These are phyloP conservation scores for Peromyscus californicus DNA, from an alignment of 2,113 vertebrate species.

Conservation along the genomic window DNA sequence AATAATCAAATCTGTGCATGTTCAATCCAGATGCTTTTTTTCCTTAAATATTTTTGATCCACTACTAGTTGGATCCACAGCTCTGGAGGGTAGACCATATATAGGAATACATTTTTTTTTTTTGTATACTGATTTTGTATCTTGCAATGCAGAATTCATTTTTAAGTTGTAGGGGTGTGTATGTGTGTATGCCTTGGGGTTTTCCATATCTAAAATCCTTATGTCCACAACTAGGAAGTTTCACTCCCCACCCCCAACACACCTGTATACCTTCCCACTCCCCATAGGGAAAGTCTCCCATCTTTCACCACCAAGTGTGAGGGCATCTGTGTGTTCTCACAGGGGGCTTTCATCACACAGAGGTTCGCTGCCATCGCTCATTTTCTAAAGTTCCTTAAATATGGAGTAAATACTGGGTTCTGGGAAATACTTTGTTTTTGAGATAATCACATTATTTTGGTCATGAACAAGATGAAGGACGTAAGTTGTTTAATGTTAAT, in stretches of 20 bases:
- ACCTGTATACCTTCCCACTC: background rate
- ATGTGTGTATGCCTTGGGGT: background rate
- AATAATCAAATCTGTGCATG: too few relatives aligned
- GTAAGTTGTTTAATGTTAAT: background rate
- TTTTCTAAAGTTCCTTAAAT: background rate
- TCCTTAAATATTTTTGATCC: background rate
- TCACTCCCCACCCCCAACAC: background rate
- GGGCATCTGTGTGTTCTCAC: background rate
- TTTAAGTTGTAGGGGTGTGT: background rate
- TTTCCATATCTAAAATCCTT: background rate
- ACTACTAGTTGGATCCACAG: background rate
- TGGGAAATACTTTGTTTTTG: background rate
- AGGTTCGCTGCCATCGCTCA: background rate
- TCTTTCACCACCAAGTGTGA: background rate
- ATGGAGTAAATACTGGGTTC: background rate
- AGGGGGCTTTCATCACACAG: background rate
- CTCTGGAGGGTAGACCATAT: background rate
- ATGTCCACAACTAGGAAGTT: background rate
- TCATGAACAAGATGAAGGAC: background rate
- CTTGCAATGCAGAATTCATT: background rate
- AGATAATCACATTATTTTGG: background rate
- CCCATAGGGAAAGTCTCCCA: too few relatives aligned
- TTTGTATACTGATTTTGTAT: background rate
- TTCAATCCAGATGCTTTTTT: background rate
- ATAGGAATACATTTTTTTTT: conserved; percentile 3